Base-by-base conservation (phyloP, 2,888 invertebrate genomes). In the Synanthedon vespiformis region DNA sequence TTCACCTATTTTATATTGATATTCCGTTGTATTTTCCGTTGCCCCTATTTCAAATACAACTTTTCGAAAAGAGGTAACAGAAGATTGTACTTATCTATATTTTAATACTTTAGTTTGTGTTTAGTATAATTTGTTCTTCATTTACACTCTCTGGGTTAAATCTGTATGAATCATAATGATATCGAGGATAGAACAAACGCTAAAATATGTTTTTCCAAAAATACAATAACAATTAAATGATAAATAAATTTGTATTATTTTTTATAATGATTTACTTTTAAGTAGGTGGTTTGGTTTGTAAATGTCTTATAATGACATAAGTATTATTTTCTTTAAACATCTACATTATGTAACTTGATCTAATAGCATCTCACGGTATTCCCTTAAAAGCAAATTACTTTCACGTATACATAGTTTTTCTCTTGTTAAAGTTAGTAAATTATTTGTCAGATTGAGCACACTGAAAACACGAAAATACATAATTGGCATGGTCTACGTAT, bases 31-130 rank as follows among this genome's bases (percentile, higher is more conserved):
- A 64, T 84, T 85, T 86, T 87, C 86, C 80, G 86, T 86, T 87
- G 84, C 86, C 87, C 74, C 85, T 86, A 63, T 60, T 67, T 72
- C 76, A 66, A 84, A 72, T 64, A 48, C 40, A 44, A 40, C 55
- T 50, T 63, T 81, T 86, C 67, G 74, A 78, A 68, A 72, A 86
- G 85, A 82, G 87, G 87, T 82, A 87, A 86, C 87, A 81, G 87
- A 86, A 86, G 82, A 84, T 81, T 79, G 76, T 77, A 76, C 80
- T 84, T 81, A 80, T 61, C 34, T 63, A 67, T 67, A 68, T 70
- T 74, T 72, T 80, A 81, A 81, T 77, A 81, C 82, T 83, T 80
- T 61, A 65, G 69, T 67, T 72, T 71, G 65, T 64, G 58, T 67
- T 67, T 66, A 65, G 56, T 12, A 64, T 61, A 67, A 68, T 70